phyloP scores from a whole-genome alignment of 2,888 invertebrate genomes.

The Dendrolimus pini region DNA sequence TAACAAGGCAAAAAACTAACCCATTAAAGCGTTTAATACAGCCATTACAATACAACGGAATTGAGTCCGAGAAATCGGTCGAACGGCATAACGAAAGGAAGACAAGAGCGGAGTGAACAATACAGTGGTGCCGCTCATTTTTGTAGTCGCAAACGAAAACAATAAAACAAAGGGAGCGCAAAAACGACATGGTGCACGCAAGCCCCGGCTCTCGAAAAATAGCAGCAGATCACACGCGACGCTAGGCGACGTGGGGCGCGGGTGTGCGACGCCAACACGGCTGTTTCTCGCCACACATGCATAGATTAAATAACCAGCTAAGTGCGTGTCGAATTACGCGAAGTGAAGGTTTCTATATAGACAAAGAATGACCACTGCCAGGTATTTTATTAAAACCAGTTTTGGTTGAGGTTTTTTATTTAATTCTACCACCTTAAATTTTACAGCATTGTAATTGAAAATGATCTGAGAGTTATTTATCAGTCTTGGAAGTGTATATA shows the following conservation, averaged over 20 bases:
- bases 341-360: no score
- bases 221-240: conserved; percentile 48
- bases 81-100: conserved; percentile 29
- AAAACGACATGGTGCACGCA: conserved; percentile 59
- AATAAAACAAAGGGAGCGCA: conserved; percentile 64
- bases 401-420: no score
- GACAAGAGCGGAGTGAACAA: conserved; percentile 53
- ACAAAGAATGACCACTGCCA: no score
- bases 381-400: no score
- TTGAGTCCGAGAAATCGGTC: conserved; percentile 34
- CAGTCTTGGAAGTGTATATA: no score
- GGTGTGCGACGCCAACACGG: conserved; percentile 13
- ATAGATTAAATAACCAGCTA: conserved; percentile 34
- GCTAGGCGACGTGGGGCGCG: conserved; percentile 23
- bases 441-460: no score
- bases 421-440: no score
- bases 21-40: conserved; percentile 43
- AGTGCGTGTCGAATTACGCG: no score
- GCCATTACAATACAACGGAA: conserved; percentile 39
- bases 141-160: conserved; percentile 53
- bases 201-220: conserved; percentile 56
- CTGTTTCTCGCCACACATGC: conserved; percentile 35
- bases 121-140: conserved; percentile 57
- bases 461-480: no score
- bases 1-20: conserved; percentile 46